These are phyloP conservation scores for Peromyscus attwateri DNA, from an alignment of 2,797 vertebrate genomes.

Conservation along the genomic window DNA sequence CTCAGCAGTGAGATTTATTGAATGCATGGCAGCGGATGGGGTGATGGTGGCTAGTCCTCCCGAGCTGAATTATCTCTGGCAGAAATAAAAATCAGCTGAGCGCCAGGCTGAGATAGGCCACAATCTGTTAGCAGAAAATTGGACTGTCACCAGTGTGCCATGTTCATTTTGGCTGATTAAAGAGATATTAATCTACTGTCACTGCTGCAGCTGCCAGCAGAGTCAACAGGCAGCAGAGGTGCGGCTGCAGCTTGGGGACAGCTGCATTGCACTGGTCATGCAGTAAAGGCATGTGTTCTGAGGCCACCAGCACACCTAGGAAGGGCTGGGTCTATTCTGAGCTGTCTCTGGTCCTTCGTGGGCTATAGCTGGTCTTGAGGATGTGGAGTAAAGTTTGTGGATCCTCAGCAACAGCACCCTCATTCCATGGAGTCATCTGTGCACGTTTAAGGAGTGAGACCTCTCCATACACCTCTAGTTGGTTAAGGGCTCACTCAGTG, in stretches of 20 bases:
- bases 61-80: conserved; percentile 89
- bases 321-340: neutral
- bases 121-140: conserved; percentile 98
- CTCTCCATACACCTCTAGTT: rapidly evolving
- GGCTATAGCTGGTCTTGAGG: neutral
- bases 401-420: rapidly evolving
- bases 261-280: rapidly evolving
- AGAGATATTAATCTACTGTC: conserved; percentile 94
- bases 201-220: conserved; percentile 88
- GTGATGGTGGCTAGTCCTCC: conserved; percentile 86
- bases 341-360: rapidly evolving
- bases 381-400: rapidly evolving
- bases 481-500: rapidly evolving
- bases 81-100: conserved; percentile 93
- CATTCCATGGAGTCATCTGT: rapidly evolving
- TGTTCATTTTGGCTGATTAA: conserved; percentile 94
- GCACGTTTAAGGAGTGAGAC: rapidly evolving
- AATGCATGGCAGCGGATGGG: conserved; percentile 88
- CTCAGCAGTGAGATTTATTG: conserved; percentile 90
- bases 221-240: conserved; percentile 62
- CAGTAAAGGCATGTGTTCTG: rapidly evolving
- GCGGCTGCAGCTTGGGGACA: neutral
- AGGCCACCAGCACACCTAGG: rapidly evolving
- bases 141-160: conserved; percentile 97
- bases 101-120: conserved; percentile 90